Evolutionary conservation across 1,140 invertebrate species (phyloP).

Genomic region (Sogatella furcifera): DNA sequence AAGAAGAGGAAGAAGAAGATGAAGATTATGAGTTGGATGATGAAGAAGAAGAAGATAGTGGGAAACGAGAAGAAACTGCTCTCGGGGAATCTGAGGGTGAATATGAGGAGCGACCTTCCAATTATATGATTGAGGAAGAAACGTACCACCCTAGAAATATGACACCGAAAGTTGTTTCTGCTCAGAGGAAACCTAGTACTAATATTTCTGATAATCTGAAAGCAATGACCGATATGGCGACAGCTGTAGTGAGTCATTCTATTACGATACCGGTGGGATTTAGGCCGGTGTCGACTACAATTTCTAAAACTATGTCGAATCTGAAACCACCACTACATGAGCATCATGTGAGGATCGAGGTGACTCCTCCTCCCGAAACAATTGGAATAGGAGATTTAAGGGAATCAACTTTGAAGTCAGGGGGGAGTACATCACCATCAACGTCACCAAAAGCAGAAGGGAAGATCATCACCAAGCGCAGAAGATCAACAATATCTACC

Average conservation of each 20-base stretch:
- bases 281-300: no score
- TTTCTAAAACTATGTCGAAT: neutral
- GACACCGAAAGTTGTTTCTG: constrained; percentile 1
- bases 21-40: constrained; percentile 12
- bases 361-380: neutral
- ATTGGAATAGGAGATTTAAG: neutral
- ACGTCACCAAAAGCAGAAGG: no score
- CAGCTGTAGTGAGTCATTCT: neutral
- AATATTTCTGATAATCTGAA: neutral
- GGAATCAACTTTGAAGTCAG: neutral
- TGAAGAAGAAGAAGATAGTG: constrained; percentile 12
- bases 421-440: neutral
- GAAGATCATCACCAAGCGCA: neutral
- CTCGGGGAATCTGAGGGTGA: constrained; percentile 12
- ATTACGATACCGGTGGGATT: neutral
- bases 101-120: constrained; percentile 7
- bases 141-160: constrained; percentile 23
- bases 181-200: neutral
- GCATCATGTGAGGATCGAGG: neutral
- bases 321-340: neutral
- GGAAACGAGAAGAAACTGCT: constrained; percentile 13
- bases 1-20: constrained; percentile 26
- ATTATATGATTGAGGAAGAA: constrained; percentile 18
- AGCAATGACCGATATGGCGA: neutral
- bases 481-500: neutral